Evolutionary conservation across 2,888 invertebrate species (phyloP).

Genomic region (Stenoptilia bipunctidactyla): DNA sequence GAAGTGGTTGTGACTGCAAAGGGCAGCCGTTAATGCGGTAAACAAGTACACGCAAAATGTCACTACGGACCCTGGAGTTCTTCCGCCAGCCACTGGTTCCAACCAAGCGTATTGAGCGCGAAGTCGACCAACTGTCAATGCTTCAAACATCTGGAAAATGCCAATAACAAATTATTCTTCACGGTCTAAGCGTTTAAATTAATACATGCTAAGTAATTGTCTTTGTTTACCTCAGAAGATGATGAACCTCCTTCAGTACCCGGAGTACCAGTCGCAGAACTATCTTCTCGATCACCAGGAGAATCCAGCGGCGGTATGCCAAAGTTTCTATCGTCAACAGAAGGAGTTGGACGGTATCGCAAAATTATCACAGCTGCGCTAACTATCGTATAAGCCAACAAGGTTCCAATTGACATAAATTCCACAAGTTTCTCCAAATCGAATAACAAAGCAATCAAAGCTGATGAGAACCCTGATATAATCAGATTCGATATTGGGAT

Average conservation of each 20-base stretch:
- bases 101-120: slow-evolving; percentile 81
- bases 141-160: slow-evolving; percentile 64
- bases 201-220: not conserved
- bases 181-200: not conserved
- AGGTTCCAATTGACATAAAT: slow-evolving; percentile 93
- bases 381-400: slow-evolving; percentile 91
- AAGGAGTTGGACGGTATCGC: slow-evolving; percentile 77
- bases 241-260: slow-evolving; percentile 73
- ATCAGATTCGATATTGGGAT: slow-evolving; percentile 82
- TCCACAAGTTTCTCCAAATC: slow-evolving; percentile 92
- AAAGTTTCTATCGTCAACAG: slow-evolving; percentile 57
- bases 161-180: not conserved
- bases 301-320: slow-evolving; percentile 64
- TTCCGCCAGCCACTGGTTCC: slow-evolving; percentile 78
- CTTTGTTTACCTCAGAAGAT: slow-evolving; percentile 52
- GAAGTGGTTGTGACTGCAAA: slow-evolving; percentile 77
- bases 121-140: slow-evolving; percentile 80
- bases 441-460: slow-evolving; percentile 84
- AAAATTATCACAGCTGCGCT: slow-evolving; percentile 91
- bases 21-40: slow-evolving; percentile 75
- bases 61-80: slow-evolving; percentile 82
- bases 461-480: slow-evolving; percentile 82
- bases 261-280: slow-evolving; percentile 74
- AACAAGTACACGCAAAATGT: slow-evolving; percentile 79
- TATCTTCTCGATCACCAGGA: slow-evolving; percentile 70